phyloP scores from a whole-genome alignment of 2,113 vertebrate species.

The Climacteris rufus region DNA sequence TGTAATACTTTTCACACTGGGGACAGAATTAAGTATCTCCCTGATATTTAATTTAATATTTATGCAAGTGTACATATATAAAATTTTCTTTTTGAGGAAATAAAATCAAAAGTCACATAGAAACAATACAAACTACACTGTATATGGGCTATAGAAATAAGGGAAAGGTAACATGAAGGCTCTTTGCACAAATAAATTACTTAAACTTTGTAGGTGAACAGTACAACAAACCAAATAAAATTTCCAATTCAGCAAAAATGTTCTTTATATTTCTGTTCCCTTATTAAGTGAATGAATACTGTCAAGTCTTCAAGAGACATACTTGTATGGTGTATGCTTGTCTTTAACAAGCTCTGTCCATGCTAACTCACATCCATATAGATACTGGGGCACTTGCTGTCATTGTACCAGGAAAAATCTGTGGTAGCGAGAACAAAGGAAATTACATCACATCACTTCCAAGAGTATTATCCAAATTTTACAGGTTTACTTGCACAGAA shows the following conservation, averaged over 20 bases:
- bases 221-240: background rate
- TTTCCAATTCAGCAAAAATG: background rate
- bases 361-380: background rate
- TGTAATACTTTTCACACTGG: background rate
- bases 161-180: background rate
- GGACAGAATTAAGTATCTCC: background rate
- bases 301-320: background rate
- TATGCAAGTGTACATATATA: background rate
- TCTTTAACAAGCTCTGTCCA: background rate
- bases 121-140: background rate
- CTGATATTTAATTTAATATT: background rate
- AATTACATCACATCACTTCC: background rate
- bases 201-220: background rate
- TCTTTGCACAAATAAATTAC: background rate
- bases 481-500: background rate
- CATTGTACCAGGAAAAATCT: background rate
- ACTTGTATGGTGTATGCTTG: background rate
- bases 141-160: background rate
- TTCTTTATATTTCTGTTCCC: background rate
- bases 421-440: accelerated
- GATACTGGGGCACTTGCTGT: background rate
- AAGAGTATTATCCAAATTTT: background rate
- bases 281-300: background rate
- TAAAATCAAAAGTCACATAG: background rate
- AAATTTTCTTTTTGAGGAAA: background rate